Evolutionary conservation across 2,888 invertebrate genomes (phyloP).

Genomic region (Terebella lapidaria): DNA sequence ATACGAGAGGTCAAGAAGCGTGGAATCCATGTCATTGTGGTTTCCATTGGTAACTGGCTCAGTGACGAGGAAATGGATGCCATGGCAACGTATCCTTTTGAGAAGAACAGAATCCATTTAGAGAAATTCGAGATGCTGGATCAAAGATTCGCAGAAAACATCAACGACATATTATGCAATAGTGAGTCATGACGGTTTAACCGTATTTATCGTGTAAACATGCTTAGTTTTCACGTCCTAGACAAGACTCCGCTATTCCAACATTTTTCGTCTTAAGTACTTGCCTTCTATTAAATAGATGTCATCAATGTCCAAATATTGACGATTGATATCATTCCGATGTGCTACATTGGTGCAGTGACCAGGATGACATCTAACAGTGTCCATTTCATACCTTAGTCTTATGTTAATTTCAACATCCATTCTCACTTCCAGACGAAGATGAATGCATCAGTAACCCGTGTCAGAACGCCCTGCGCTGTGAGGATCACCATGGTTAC

Average conservation of each 20-base stretch:
- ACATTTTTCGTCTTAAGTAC: no score
- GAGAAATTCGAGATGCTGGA: background rate
- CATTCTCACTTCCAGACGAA: background rate
- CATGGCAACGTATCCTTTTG: constrained; percentile 29
- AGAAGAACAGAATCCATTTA: constrained; percentile 12
- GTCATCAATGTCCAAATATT: no score
- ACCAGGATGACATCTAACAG: no score
- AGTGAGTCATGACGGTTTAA: background rate
- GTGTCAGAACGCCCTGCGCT: background rate
- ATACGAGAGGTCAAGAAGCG: background rate
- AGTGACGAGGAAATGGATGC: constrained; percentile 4
- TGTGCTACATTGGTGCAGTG: no score
- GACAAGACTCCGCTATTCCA: no score
- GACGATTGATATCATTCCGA: no score
- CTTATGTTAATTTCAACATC: no score
- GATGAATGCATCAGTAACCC: constrained; percentile 3
- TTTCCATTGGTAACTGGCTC: constrained; percentile 2
- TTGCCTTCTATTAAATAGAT: no score
- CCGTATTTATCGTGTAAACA: no score
- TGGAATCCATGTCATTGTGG: constrained; percentile 6
- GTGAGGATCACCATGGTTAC: constrained; percentile 3
- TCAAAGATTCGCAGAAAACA: background rate
- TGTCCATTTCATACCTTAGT: no score
- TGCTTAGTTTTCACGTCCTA: no score
- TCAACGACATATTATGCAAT: background rate